Base-by-base conservation (phyloP, 2,888 invertebrate genomes). In the Zaprionus bogoriensis region DNA sequence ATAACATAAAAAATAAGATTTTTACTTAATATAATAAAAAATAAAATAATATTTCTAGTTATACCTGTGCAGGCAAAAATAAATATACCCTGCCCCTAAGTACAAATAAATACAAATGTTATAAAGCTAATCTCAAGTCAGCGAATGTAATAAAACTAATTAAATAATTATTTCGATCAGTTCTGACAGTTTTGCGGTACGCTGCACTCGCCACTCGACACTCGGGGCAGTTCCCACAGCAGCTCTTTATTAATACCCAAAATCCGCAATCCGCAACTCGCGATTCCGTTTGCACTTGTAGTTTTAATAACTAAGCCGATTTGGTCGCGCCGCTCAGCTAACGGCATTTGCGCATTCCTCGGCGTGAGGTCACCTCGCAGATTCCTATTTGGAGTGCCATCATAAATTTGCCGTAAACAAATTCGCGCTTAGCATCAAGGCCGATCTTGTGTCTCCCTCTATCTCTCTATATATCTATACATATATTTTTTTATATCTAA, bases 341-440 rank as follows among this genome's bases (percentile, higher is more conserved):
- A 81, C 85, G 84, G 78, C 53, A 66, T 66, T 74, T 53, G 58
- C 44, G 4, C 12, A 27, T 17, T 38, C n/a, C 10, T 45, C 7
- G 45, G n/a, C 48, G 64, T 76, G 74, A 78, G 79, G 80, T 80
- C 80, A 79, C 44, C 44, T 42, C 52, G 23, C 20, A 39, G 20
- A 50, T 47, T 50, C 55, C 51, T 54, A 64, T 74, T 74, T 69
- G 63, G 63, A 63, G 32, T 67, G 67, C 27, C 54, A 80, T 70
- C 52, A 80, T 61, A 61, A 69, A 30, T 48, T 55, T 52, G n/a
- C n/a, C 64, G 60, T 57, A 71, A 75, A 78, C 75, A 78, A 66
- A 64, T 75, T 74, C 62, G 68, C 71, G 77, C 72, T 81, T 79
- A 83, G 61, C 86, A 79, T 57, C 79, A 85, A 82, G 76, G 80